Conservation (phyloP, 2,797 vertebrate genomes). For the Psittacula echo region DNA sequence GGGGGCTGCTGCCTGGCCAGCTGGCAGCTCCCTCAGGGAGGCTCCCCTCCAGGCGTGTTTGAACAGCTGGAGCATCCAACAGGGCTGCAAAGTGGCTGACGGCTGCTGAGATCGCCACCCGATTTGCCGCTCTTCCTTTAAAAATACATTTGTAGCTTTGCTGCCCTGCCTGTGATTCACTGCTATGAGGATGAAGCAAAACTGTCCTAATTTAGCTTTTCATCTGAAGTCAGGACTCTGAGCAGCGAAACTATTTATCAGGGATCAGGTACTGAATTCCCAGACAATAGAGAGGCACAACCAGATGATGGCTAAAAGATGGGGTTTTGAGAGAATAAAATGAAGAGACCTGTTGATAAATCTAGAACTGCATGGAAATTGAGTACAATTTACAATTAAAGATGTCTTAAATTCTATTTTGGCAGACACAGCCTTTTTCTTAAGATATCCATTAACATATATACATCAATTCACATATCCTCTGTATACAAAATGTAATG, state of each 20-base stretch:
- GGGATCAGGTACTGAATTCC: not conserved
- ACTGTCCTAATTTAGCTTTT: not conserved
- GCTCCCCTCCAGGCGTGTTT: conserved; percentile 17
- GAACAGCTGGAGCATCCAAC: conserved; percentile 63
- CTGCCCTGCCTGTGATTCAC: not conserved
- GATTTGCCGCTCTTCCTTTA: not conserved
- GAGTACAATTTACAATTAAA: not conserved
- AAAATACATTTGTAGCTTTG: not conserved
- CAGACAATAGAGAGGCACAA: not conserved
- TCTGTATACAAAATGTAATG: not conserved
- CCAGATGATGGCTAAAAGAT: not conserved
- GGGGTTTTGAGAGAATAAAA: not conserved
- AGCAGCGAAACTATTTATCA: not conserved
- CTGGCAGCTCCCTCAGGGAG: conserved; percentile 25
- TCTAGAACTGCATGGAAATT: not conserved
- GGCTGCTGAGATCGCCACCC: not conserved
- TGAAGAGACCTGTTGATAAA: not conserved
- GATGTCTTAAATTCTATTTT: not conserved
- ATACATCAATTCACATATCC: not conserved
- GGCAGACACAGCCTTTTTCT: not conserved
- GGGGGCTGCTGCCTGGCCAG: not conserved
- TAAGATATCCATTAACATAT: not conserved
- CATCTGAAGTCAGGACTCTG: not conserved
- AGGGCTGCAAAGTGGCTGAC: conserved; percentile 41
- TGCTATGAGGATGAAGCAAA: not conserved